Evolutionary conservation across 2,888 invertebrate species (phyloP).

Genomic region (Folsomia candida): DNA sequence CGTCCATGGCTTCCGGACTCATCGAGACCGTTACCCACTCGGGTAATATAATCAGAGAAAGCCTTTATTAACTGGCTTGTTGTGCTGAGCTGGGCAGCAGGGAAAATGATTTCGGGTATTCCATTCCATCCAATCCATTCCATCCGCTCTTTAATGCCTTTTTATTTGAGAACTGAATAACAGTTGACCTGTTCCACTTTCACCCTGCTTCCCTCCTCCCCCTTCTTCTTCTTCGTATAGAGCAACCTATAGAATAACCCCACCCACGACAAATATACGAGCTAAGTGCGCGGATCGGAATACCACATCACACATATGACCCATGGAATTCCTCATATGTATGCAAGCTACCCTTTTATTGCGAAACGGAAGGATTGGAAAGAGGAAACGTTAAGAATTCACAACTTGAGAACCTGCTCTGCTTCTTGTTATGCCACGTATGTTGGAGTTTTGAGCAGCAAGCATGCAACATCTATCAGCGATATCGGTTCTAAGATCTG

Average conservation of each 20-base stretch:
- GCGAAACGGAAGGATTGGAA: constrained; percentile 16
- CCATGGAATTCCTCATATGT: too few species aligned
- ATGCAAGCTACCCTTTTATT: too few species aligned
- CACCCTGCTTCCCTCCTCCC: not conserved
- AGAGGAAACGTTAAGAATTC: not conserved
- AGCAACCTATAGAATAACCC: not conserved
- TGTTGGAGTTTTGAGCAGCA: not conserved
- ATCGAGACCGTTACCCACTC: constrained; percentile 42
- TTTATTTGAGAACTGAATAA: constrained; percentile 16
- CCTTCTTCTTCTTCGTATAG: not conserved
- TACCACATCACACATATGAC: too few species aligned
- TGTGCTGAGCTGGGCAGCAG: not conserved
- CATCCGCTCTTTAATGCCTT: constrained; percentile 32
- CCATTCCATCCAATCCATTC: constrained; percentile 41
- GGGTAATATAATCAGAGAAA: too few species aligned
- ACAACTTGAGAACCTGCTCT: not conserved
- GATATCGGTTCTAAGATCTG: constrained; percentile 8
- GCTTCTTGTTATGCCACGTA: too few species aligned
- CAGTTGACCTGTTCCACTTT: constrained; percentile 19
- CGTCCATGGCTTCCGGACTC: constrained; percentile 47
- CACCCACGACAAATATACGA: not conserved
- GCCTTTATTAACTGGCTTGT: not conserved
- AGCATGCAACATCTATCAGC: constrained; percentile 17
- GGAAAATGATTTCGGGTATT: constrained; percentile 39
- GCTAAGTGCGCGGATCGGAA: too few species aligned